Evolutionary conservation across 2,888 invertebrate species (phyloP).

Genomic region (Sericinus montela): DNA sequence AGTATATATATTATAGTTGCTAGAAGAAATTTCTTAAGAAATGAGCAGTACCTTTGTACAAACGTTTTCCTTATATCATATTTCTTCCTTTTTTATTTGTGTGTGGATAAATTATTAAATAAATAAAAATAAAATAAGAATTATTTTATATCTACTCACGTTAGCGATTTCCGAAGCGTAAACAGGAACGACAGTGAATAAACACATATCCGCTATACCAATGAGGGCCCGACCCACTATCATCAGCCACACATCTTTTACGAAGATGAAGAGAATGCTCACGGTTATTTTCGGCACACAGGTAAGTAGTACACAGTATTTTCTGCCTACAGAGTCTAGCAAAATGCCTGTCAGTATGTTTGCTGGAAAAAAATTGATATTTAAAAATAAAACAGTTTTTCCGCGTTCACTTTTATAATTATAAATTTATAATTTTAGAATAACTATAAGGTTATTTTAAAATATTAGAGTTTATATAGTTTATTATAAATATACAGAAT

Average conservation of each 20-base stretch:
- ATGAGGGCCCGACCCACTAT: slow-evolving; percentile 34
- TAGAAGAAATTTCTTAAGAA: too few relatives aligned
- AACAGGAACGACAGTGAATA: slow-evolving; percentile 36
- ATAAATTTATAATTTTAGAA: too few relatives aligned
- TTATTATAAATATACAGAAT: too few relatives aligned
- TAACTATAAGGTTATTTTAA: too few relatives aligned
- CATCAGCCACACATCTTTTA: slow-evolving; percentile 42
- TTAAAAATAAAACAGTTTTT: too few relatives aligned
- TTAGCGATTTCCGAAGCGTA: slow-evolving; percentile 52
- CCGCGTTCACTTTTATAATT: too few relatives aligned
- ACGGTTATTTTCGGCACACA: slow-evolving; percentile 41
- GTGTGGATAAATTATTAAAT: not conserved
- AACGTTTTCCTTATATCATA: too few relatives aligned
- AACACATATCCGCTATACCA: slow-evolving; percentile 30
- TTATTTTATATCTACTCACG: slow-evolving; percentile 28
- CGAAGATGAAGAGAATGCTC: slow-evolving; percentile 37
- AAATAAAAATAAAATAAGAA: too few relatives aligned
- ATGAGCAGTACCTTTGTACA: too few relatives aligned
- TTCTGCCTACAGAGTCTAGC: slow-evolving; percentile 37
- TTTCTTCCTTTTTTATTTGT: not conserved
- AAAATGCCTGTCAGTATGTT: slow-evolving; percentile 29
- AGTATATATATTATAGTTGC: too few relatives aligned
- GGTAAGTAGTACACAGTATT: slow-evolving; percentile 38
- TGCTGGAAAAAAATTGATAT: not conserved
- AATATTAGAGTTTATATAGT: too few relatives aligned